Evolutionary conservation across 2,797 vertebrate genomes (phyloP), one percentile per base, ranked within the genome.

Genomic region (Dermochelys coriacea): DNA sequence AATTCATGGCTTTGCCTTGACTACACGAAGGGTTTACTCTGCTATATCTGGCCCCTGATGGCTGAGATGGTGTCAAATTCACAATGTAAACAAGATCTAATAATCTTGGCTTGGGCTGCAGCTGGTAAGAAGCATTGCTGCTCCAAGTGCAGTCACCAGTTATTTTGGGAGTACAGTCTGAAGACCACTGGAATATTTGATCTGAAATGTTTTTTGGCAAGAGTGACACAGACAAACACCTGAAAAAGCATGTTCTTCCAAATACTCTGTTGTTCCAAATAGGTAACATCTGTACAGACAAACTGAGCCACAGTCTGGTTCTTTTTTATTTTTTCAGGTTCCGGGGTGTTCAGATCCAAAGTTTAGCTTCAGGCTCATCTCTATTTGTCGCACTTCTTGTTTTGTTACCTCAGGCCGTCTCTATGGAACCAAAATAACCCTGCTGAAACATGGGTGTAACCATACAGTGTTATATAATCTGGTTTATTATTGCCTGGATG

Each of bases 341-440:
- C 61, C 14, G 37, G 51, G n/a, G 15, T 15, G 84, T n/a, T 78
- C 37, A 25, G 16, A 7, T 12, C 3, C 1, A 0, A 1, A n/a
- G 8, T 55, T 61, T 51, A 88, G 29, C n/a, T 29, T 25, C 80
- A 41, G 12, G 34, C 5, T 49, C 19, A 4, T 54, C 85, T 91
- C 61, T 87, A 55, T 27, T 51, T 55, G 27, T 51, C 57, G 12
- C n/a, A 51, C 9, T n/a, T 41, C 8, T 5, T 0, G 0, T 1
- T 0, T 21, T n/a, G 12, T 6, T 89, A 57, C 71, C n/a, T 19
- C 8, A 47, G 6, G 0, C 2, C 0, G 1, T 23, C 0, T 1
- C 25, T 59, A 2, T 23, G 2, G 34, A 64, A n/a, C 8, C n/a
- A 15, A 50, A 81, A 52, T 1, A 57, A 12, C 27, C 41, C 23